Base-by-base conservation (phyloP, 2,888 invertebrate species). In the Camponotus fellah region DNA sequence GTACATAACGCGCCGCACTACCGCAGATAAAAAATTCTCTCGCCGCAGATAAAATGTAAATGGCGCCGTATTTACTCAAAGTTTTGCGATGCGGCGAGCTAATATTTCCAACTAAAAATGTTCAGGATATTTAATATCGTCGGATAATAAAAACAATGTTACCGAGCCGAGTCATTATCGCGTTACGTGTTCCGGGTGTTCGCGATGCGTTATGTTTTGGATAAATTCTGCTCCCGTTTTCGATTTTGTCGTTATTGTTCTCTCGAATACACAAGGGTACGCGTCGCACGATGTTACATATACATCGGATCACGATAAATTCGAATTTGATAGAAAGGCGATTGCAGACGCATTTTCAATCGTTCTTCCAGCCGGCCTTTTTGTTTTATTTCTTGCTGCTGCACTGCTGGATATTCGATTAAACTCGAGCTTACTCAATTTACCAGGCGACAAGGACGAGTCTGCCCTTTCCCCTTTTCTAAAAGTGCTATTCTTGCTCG, bases 381-480 rank as follows among this genome's bases (percentile, higher is more conserved):
- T 80, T 84, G 84, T 85, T 85, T 84, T 81, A 84, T 76, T 85
- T 81, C 81, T 81, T 81, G 62, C 60, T 1, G 62, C 43, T 56
- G 71, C 77, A 21, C 75, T 5, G 56, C 60, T 58, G 83, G 75
- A 56, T 83, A 80, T 86, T 86, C 85, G 85, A 86, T 86, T 86
- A 86, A 86, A 86, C 76, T 80, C 75, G 75, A 66, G 86, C 71
- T 86, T 76, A 79, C 75, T 85, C 86, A 68, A 86, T 86, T 86
- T 83, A 80, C 72, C 56, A 43, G 37, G 49, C 62, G 85, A 64
- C 64, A 79, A 71, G 60, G 46, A 71, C 79, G 79, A 17, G 58
- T 43, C 14, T 32, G 10, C 32, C 62, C 34, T 32, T 26, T 12
- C 8, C 60, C 14, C 60, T 32, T 2, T 3, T 2, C 8, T 3